Evolutionary conservation across 2,888 invertebrate species (phyloP).

Genomic region (Spilosoma lubricipeda): DNA sequence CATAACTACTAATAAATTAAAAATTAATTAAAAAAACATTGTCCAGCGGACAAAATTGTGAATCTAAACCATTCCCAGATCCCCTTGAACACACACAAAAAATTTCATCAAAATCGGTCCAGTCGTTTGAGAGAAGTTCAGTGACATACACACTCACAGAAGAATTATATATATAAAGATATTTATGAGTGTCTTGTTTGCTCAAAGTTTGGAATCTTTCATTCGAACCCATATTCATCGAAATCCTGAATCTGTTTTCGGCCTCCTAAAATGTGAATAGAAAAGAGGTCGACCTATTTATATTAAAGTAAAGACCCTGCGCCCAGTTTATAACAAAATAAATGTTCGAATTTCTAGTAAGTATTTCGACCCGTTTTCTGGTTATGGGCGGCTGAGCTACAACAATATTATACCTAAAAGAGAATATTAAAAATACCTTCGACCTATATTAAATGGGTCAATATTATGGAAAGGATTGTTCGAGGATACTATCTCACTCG

Average conservation of each 20-base stretch:
- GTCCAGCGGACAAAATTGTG: too few species aligned
- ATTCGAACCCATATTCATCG: background rate
- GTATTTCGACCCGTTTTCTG: conserved; percentile 13
- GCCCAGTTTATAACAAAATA: conserved; percentile 24
- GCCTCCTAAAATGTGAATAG: background rate
- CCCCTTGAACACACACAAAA: too few species aligned
- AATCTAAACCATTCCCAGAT: too few species aligned
- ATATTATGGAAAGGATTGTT: background rate
- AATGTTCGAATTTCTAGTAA: conserved; percentile 21
- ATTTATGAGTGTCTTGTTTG: background rate
- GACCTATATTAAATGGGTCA: conserved; percentile 2
- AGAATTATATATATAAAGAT: too few species aligned
- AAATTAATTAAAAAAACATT: too few species aligned
- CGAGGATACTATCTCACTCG: background rate
- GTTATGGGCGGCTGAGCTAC: conserved; percentile 10
- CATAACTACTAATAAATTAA: too few species aligned
- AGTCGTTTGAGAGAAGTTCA: too few species aligned
- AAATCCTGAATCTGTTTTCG: background rate
- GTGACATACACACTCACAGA: too few species aligned
- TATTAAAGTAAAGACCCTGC: conserved; percentile 12
- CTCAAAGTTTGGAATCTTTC: background rate
- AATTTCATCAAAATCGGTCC: too few species aligned
- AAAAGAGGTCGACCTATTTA: conserved; percentile 18
- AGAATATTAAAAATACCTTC: conserved; percentile 12
- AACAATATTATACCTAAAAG: conserved; percentile 5